These are phyloP conservation scores for Himalopsyche japonica DNA, from an alignment of 2,888 invertebrate genomes.

Conservation along the genomic window DNA sequence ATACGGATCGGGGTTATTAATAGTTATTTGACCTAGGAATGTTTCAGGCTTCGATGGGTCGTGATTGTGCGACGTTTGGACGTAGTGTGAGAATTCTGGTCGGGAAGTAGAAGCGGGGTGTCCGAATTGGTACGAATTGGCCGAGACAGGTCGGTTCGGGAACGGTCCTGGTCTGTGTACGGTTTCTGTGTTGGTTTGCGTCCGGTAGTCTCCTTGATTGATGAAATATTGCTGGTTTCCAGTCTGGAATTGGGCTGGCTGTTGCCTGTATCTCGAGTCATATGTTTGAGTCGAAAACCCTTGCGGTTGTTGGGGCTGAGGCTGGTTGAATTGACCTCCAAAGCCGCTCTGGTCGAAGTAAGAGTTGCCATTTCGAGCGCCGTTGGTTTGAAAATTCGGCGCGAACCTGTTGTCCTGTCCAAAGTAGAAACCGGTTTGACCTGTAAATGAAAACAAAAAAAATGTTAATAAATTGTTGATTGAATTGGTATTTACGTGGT, in stretches of 20 bases:
- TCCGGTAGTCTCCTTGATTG: constrained; percentile 55
- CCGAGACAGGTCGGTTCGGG: constrained; percentile 50
- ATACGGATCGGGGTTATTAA: constrained; percentile 61
- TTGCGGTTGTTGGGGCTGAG: constrained; percentile 43
- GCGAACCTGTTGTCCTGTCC: constrained; percentile 45
- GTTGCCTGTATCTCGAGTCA: constrained; percentile 45
- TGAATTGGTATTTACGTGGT: no score
- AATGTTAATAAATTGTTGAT: no score
- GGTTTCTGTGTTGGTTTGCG: constrained; percentile 39
- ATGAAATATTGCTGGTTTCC: constrained; percentile 48
- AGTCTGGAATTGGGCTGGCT: constrained; percentile 53
- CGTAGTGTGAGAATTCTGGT: constrained; percentile 59
- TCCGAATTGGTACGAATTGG: constrained; percentile 54
- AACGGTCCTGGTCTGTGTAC: constrained; percentile 12
- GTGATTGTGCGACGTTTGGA: constrained; percentile 61
- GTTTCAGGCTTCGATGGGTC: constrained; percentile 66
- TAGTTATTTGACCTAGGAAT: constrained; percentile 65
- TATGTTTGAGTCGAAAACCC: constrained; percentile 49
- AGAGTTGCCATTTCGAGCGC: constrained; percentile 42
- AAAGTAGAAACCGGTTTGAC: constrained; percentile 49
- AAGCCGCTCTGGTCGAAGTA: constrained; percentile 43
- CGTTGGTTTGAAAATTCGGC: constrained; percentile 45
- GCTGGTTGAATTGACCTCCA: constrained; percentile 44
- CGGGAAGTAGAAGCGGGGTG: no score
- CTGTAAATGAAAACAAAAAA: constrained; percentile 44